Conservation (phyloP, 2,113 vertebrate species). For the Xenopus tropicalis region UCB_Xtro_10.0 CM004443.2:168828001-168828500, state of each 20-base stretch:
- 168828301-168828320: no score
- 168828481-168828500: no score
- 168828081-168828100: conserved; percentile 30
- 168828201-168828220: conserved; percentile 19
- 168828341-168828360: no score
- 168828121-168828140: conserved; percentile 36
- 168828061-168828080: conserved; percentile 35
- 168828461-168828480: no score
- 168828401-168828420: no score
- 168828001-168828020: conserved; percentile 11
- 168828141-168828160: conserved; percentile 31
- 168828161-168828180: conserved; percentile 28
- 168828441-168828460: no score
- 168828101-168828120: conserved; percentile 41
- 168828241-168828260: neutral
- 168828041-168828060: conserved; percentile 32
- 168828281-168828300: no score
- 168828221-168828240: neutral
- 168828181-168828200: conserved; percentile 25
- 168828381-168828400: no score
- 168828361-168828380: no score
- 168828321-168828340: no score
- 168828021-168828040: conserved; percentile 33
- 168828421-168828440: no score
- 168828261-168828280: no score